Conservation (phyloP, 1,140 invertebrate species). For the Belonocnema kinseyi region DNA sequence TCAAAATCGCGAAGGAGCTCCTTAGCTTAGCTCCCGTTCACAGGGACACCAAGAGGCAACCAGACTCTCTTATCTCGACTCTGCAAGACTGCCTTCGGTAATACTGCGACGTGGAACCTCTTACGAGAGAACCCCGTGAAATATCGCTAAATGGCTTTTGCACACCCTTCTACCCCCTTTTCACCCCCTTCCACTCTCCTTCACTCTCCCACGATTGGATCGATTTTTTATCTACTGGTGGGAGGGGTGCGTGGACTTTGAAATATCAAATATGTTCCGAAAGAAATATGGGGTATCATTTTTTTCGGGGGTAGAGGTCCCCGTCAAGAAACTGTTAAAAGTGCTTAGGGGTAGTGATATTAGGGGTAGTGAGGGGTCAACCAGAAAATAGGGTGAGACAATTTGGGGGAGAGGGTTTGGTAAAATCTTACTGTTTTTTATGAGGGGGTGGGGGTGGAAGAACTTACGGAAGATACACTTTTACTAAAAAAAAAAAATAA, state of each 20-base stretch:
- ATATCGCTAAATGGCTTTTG: slow-evolving; percentile 70
- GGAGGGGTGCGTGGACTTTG: too few species aligned
- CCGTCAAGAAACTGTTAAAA: too few species aligned
- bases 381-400: too few species aligned
- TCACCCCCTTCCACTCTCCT: slow-evolving; percentile 33
- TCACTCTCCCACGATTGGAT: slow-evolving; percentile 37
- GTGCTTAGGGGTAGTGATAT: too few species aligned
- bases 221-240: background rate
- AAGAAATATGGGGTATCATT: background rate
- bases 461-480: too few species aligned
- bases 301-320: too few species aligned
- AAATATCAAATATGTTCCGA: background rate
- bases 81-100: slow-evolving; percentile 75
- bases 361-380: too few species aligned
- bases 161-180: slow-evolving; percentile 30
- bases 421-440: too few species aligned
- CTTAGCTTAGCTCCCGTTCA: slow-evolving; percentile 60
- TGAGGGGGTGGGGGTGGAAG: too few species aligned
- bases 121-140: slow-evolving; percentile 70
- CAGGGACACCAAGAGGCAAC: slow-evolving; percentile 58
- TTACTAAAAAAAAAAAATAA: too few species aligned
- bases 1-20: slow-evolving; percentile 51
- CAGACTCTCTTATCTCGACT: slow-evolving; percentile 70
- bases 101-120: slow-evolving; percentile 64
- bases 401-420: too few species aligned